phyloP scores from a whole-genome alignment of 2,888 invertebrate genomes.

The Alviniconcha strummeri region DNA sequence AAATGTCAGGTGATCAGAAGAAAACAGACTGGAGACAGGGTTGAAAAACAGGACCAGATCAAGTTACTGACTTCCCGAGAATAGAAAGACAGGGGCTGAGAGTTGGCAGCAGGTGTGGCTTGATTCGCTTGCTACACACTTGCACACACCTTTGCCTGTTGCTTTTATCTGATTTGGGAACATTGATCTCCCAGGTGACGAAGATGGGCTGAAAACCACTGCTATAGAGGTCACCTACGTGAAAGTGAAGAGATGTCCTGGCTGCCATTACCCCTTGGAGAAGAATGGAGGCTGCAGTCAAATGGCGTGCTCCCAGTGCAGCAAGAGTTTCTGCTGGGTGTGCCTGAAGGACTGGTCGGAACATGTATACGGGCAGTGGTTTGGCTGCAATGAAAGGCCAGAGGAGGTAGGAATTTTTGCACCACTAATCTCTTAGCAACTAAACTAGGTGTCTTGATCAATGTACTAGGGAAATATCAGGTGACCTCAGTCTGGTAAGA shows the following conservation, averaged over 20 bases:
- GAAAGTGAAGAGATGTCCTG: constrained; percentile 47
- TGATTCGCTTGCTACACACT: no score
- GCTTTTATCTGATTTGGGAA: no score
- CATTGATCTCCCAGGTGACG: constrained; percentile 1
- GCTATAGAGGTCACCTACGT: constrained; percentile 27
- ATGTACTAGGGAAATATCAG: neutral
- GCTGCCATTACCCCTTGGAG: constrained; percentile 50
- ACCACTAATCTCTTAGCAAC: neutral
- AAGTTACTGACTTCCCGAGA: no score
- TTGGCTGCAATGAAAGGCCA: constrained; percentile 19
- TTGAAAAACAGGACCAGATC: no score
- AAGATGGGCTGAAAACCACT: neutral
- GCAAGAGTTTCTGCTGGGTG: constrained; percentile 49
- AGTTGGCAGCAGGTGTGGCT: no score
- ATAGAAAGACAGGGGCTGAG: no score
- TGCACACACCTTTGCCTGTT: no score
- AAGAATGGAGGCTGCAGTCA: constrained; percentile 50
- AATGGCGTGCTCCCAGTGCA: constrained; percentile 48
- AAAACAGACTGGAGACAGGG: no score
- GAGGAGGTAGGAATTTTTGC: neutral
- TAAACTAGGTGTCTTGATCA: neutral
- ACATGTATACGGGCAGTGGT: constrained; percentile 20
- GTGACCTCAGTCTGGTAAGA: neutral
- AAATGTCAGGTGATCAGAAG: no score
- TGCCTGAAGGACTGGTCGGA: constrained; percentile 39